phyloP scores from a whole-genome alignment of 2,888 invertebrate genomes.

The Caenorhabditis afra region DNA sequence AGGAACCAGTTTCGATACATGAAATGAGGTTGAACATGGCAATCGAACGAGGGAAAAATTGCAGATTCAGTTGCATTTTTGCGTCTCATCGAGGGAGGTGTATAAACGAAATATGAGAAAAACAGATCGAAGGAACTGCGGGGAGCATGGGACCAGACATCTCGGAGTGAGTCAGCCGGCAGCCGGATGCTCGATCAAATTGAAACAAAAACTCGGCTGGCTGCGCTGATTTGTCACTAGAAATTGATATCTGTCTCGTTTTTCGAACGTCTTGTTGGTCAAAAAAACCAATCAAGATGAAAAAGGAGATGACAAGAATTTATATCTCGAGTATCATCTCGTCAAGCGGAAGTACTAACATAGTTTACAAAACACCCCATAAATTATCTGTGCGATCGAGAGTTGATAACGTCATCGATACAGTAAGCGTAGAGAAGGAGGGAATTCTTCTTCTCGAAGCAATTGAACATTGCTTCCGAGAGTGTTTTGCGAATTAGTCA shows the following conservation, averaged over 20 bases:
- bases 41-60: slow-evolving; percentile 48
- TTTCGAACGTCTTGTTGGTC: too few relatives aligned
- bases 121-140: not conserved
- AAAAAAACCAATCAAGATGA: too few relatives aligned
- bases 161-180: slow-evolving; percentile 12
- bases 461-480: not conserved
- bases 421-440: not conserved
- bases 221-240: too few relatives aligned
- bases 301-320: too few relatives aligned
- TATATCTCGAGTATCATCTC: slow-evolving; percentile 1
- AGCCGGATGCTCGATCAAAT: not conserved
- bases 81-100: slow-evolving; percentile 21
- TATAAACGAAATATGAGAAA: not conserved
- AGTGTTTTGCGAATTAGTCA: slow-evolving; percentile 6
- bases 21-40: slow-evolving; percentile 55
- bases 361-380: slow-evolving; percentile 33
- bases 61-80: slow-evolving; percentile 34
- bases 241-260: too few relatives aligned
- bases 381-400: slow-evolving; percentile 25
- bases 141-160: slow-evolving; percentile 14
- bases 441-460: not conserved
- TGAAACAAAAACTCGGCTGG: too few relatives aligned
- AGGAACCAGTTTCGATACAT: slow-evolving; percentile 55
- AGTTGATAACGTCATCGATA: slow-evolving; percentile 7
- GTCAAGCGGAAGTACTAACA: slow-evolving; percentile 33